phyloP scores from a whole-genome alignment of 2,797 vertebrate species.

The Catostomus latipinnis region DNA sequence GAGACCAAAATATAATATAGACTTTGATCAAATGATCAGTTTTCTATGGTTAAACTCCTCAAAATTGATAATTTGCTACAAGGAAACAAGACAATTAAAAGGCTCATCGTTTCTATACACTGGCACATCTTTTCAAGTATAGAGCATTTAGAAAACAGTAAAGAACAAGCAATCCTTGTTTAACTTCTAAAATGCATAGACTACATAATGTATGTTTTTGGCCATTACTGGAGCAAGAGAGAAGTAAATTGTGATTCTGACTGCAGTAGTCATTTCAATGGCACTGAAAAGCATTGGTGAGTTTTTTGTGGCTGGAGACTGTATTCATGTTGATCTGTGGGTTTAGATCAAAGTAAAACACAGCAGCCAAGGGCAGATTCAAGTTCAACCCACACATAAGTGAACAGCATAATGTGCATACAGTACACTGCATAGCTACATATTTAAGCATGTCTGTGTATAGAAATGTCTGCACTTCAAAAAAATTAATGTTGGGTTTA shows the following conservation, averaged over 20 bases:
- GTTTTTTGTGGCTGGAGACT: slow-evolving; percentile 29
- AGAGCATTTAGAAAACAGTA: too few species aligned
- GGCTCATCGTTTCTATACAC: too few species aligned
- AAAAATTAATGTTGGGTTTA: neutral
- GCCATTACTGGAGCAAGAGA: too few species aligned
- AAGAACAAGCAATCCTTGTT: too few species aligned
- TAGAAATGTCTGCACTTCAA: neutral
- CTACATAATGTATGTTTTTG: too few species aligned
- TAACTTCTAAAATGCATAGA: too few species aligned
- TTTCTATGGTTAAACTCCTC: too few species aligned
- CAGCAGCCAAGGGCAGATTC: slow-evolving; percentile 9
- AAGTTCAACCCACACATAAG: slow-evolving; percentile 3
- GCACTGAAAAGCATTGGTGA: slow-evolving; percentile 8
- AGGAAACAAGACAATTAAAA: too few species aligned
- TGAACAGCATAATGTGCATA: slow-evolving; percentile 1
- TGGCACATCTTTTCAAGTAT: too few species aligned
- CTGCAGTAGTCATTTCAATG: neutral
- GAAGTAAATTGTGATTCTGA: neutral
- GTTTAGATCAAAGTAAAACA: slow-evolving; percentile 20
- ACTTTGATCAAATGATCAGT: too few species aligned
- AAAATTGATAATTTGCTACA: too few species aligned
- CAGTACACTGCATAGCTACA: neutral
- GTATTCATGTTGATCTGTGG: slow-evolving; percentile 22
- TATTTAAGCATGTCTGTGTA: neutral
- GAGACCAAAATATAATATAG: too few species aligned